Conservation (phyloP, 2,797 vertebrate species). For the Sebastes hubbsi region DNA sequence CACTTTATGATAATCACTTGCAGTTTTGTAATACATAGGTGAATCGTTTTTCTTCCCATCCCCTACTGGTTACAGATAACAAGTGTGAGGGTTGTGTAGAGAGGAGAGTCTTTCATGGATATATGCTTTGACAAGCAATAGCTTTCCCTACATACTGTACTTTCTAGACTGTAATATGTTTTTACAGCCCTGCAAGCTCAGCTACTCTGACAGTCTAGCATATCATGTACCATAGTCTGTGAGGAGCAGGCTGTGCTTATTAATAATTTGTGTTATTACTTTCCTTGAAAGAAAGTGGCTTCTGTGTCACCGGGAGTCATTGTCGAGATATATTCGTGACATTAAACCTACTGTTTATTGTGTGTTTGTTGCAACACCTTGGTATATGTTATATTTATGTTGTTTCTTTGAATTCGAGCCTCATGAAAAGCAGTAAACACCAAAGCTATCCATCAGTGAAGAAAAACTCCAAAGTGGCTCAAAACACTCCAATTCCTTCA, state of each 20-base stretch:
- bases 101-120: background rate
- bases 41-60: no score
- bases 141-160: background rate
- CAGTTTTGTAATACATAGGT: no score
- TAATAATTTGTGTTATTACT: constrained; percentile 25
- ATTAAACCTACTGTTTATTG: constrained; percentile 7
- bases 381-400: background rate
- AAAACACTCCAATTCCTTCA: constrained; percentile 28
- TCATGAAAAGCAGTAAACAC: constrained; percentile 35
- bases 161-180: constrained; percentile 29
- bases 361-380: background rate
- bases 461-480: constrained; percentile 31
- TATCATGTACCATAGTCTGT: constrained; percentile 6
- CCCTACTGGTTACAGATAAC: background rate
- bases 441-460: constrained; percentile 36
- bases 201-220: constrained; percentile 4
- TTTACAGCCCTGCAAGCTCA: constrained; percentile 36
- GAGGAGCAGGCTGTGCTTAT: background rate
- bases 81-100: background rate
- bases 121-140: constrained; percentile 24
- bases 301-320: background rate
- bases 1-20: no score
- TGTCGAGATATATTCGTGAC: background rate
- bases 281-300: constrained; percentile 1
- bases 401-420: constrained; percentile 9